Evolutionary conservation across 30 jellyfish, hydroid and myxozoan genomes (phyloP), one percentile per base, ranked within the genome.

Genomic region (Mastigias papua): DNA sequence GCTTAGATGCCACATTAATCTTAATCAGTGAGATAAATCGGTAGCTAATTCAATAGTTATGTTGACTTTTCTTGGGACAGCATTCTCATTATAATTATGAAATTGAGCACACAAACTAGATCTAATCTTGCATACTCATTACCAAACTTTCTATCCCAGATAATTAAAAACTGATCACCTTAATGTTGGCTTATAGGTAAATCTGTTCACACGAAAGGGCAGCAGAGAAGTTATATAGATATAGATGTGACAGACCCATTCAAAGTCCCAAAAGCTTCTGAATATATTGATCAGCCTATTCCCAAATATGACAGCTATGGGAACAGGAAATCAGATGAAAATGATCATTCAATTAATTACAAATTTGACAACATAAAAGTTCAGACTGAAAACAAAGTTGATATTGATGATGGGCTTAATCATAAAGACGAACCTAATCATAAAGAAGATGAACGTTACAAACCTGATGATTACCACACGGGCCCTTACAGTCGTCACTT

Each of bases 171-270:
- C n/a, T n/a, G n/a, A n/a, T n/a, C n/a, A n/a, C n/a, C n/a, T n/a
- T n/a, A n/a, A n/a, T n/a, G n/a, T n/a, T 42, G 54, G 13, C 54
- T 57, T 27, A 4, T 63, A 77, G 88, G 88, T 4, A 82, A 82
- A 31, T 30, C 73, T 23, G 32, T 26, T 34, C 79, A 70, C 42
- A 78, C 81, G 70, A 86, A 79, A 21, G 96, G 90, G 21, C 78
- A 79, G 13, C 89, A 89, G 62, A 71, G 97, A 50, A 94, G 98
- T 76, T 94, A 94, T 79, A 94, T 94, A n/a, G 98, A 94, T 89
- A 89, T 94, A 27, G 98, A 94, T 65, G 98, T 97, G 2, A 82
- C 98, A 0, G 98, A 94, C 50, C 98, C 98, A 16, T 94, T 94
- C 88, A 94, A 94, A 89, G 98, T 94, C 28, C 98, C 98, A 16